These are phyloP conservation scores for Tenodera sinensis DNA, from an alignment of 2,888 invertebrate species.

Conservation along the genomic window DNA sequence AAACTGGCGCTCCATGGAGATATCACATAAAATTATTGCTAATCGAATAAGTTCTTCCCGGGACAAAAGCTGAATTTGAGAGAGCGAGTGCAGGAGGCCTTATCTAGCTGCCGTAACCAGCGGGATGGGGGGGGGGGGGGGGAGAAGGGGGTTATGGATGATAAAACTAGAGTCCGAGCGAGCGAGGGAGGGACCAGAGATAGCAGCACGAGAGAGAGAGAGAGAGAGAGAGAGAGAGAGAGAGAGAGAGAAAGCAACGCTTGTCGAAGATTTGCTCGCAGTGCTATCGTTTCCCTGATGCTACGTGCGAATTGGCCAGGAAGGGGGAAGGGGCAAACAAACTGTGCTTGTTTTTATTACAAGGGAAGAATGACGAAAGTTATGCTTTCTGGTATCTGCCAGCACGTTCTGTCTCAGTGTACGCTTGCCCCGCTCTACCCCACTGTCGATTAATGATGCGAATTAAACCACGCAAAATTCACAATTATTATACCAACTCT, in stretches of 20 bases:
- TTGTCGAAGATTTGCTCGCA: slow-evolving; percentile 3
- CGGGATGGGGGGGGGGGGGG: too few relatives aligned
- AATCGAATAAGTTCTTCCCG: not conserved
- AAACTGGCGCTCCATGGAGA: not conserved
- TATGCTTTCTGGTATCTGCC: not conserved
- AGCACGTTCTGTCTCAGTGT: too few relatives aligned
- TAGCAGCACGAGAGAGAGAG: not conserved
- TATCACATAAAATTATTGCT: slow-evolving; percentile 1
- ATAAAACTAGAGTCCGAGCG: not conserved
- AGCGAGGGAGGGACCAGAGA: too few relatives aligned
- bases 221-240: not conserved
- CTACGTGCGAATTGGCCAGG: not conserved
- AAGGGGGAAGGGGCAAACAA: not conserved
- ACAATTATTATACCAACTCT: too few relatives aligned
- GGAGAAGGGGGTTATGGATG: too few relatives aligned
- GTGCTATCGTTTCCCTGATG: not conserved
- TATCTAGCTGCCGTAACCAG: not conserved
- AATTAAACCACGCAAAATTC: too few relatives aligned
- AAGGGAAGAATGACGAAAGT: not conserved
- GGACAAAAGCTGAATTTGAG: not conserved
- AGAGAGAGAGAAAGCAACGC: not conserved
- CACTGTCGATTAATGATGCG: too few relatives aligned
- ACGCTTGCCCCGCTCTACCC: too few relatives aligned
- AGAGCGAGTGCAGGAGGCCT: not conserved
- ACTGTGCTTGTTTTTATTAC: not conserved